These are phyloP conservation scores for Trichacis sp. DNA, from an alignment of 2,888 invertebrate genomes.

Conservation along the genomic window DNA sequence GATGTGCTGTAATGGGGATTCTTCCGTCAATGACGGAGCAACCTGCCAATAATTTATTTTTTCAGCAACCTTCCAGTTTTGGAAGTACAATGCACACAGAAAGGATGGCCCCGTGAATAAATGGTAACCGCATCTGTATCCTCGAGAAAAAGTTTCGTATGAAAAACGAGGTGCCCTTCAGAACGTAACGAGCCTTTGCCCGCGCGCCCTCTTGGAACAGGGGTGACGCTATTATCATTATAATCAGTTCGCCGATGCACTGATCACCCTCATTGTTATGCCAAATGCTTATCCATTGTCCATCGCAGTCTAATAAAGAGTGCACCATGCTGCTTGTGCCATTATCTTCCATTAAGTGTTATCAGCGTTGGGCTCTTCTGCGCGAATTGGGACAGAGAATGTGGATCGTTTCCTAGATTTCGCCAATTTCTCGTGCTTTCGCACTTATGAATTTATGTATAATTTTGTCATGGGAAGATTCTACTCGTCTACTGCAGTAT, in stretches of 20 bases:
- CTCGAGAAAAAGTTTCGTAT: conserved; percentile 50
- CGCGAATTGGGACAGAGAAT: background rate
- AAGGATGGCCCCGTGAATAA: conserved; percentile 60
- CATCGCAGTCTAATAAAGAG: conserved; percentile 20
- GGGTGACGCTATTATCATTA: conserved; percentile 63
- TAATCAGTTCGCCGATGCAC: conserved; percentile 65
- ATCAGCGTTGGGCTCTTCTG: background rate
- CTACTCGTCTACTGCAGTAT: no score
- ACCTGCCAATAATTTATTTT: no score
- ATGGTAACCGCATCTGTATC: conserved; percentile 64
- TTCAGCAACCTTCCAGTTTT: conserved; percentile 63
- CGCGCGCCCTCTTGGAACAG: conserved; percentile 41
- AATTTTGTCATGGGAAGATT: no score
- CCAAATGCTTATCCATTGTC: conserved; percentile 61
- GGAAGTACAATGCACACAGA: conserved; percentile 50
- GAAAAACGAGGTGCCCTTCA: conserved; percentile 55
- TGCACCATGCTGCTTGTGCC: conserved; percentile 22
- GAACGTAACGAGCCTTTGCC: conserved; percentile 48
- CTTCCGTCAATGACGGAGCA: no score
- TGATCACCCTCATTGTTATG: conserved; percentile 65
- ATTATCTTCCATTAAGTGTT: conserved; percentile 7
- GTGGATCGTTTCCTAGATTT: background rate
- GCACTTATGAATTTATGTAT: no score
- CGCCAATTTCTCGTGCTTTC: no score
- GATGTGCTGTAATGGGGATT: no score